Evolutionary conservation across 2,113 vertebrate species (phyloP).

Genomic region (Holacanthus passer): DNA sequence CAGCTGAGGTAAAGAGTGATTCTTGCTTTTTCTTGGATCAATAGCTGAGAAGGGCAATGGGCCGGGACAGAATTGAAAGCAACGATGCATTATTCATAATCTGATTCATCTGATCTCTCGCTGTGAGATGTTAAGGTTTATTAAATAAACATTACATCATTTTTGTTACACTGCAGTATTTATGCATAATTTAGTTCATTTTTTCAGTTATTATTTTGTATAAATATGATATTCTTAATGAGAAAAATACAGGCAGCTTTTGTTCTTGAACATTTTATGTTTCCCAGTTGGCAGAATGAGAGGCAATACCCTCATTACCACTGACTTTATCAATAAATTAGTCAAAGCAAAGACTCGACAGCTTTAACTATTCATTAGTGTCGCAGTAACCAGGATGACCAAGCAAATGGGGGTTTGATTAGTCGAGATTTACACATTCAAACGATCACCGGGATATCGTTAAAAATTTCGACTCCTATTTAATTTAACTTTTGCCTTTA

Average conservation of each 20-base stretch:
- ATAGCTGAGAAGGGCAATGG: not conserved
- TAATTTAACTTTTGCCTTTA: not conserved
- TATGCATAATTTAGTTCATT: not conserved
- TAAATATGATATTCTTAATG: not conserved
- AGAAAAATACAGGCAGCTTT: not conserved
- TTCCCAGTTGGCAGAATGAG: too few relatives aligned
- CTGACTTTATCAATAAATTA: not conserved
- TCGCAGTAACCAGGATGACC: not conserved
- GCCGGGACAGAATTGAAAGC: slow-evolving; percentile 5
- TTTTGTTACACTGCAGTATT: not conserved
- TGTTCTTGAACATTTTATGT: not conserved
- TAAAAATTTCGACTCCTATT: not conserved
- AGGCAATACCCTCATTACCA: not conserved
- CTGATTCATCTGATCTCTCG: slow-evolving; percentile 10
- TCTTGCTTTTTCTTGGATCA: slow-evolving; percentile 22
- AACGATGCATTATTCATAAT: slow-evolving; percentile 32
- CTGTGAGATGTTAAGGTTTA: slow-evolving; percentile 5
- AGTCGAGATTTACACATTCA: not conserved
- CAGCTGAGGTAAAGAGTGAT: not conserved
- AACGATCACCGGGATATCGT: not conserved
- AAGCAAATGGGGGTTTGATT: not conserved
- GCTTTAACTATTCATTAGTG: not conserved
- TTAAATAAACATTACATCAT: not conserved
- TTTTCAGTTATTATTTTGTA: too few relatives aligned
- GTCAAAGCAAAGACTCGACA: not conserved